A percentile compares a stretch with the other conserved stretches of the same genome.
phyloP scores from a whole-genome alignment of 2,888 invertebrate genomes.

The Hirtodrosophila confusa region DNA sequence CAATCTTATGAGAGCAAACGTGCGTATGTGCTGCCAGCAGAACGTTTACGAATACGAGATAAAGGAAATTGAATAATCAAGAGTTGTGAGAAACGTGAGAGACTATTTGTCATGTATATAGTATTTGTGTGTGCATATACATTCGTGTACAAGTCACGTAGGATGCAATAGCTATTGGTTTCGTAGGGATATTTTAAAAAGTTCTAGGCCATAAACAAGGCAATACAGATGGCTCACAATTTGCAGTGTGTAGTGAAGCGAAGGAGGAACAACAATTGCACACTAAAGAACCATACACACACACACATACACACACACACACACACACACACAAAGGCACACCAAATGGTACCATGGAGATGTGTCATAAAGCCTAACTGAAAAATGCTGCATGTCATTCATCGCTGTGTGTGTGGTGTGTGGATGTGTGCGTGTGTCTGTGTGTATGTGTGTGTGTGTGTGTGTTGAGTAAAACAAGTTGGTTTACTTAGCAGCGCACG shows the following conservation, averaged over 20 bases:
- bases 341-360: slow-evolving; percentile 40
- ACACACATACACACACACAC: slow-evolving; percentile 2
- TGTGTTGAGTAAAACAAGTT: slow-evolving; percentile 38
- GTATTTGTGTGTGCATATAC: no score
- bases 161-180: slow-evolving; percentile 3
- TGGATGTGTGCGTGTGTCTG: slow-evolving; percentile 14
- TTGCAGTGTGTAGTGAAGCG: slow-evolving; percentile 12
- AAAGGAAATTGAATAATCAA: neutral
- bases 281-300: slow-evolving; percentile 30
- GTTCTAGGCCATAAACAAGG: neutral
- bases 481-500: slow-evolving; percentile 51
- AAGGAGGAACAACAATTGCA: slow-evolving; percentile 38
- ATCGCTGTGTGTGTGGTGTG: slow-evolving; percentile 2
- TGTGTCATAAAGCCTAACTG: slow-evolving; percentile 70
- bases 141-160: slow-evolving; percentile 2
- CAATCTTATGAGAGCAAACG: neutral
- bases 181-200: neutral
- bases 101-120: neutral
- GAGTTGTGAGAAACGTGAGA: neutral
- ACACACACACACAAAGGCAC: neutral
- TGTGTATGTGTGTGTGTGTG: slow-evolving; percentile 14
- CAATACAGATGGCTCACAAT: slow-evolving; percentile 18
- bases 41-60: neutral
- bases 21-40: neutral
- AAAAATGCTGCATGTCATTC: slow-evolving; percentile 57